Conservation (phyloP, 2,888 invertebrate species). For the Eilema depressum region DNA sequence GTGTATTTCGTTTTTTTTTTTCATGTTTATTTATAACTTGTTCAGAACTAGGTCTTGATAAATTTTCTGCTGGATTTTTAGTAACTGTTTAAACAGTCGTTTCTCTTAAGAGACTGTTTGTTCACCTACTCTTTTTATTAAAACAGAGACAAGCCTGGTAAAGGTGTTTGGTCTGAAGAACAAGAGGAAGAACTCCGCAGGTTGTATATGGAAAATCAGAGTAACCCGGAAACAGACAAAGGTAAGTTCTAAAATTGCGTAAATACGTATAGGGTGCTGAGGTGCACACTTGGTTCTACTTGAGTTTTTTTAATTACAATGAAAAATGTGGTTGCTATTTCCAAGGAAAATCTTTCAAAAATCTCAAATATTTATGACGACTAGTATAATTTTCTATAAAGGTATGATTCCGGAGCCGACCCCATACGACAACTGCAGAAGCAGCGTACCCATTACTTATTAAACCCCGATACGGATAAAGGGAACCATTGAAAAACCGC, state of each 20-base stretch:
- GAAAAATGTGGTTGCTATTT: neutral
- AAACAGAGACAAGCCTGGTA: slow-evolving; percentile 75
- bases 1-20: slow-evolving; percentile 27
- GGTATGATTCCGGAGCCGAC: too few relatives aligned
- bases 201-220: slow-evolving; percentile 94
- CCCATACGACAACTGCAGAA: too few relatives aligned
- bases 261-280: neutral
- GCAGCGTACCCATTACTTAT: too few relatives aligned
- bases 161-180: slow-evolving; percentile 92
- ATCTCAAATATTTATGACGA: too few relatives aligned
- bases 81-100: neutral
- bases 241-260: slow-evolving; percentile 75
- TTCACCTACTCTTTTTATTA: slow-evolving; percentile 6
- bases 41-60: slow-evolving; percentile 26
- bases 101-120: neutral
- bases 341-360: too few relatives aligned
- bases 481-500: too few relatives aligned
- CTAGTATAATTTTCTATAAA: too few relatives aligned
- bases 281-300: neutral
- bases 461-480: too few relatives aligned
- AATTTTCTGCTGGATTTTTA: slow-evolving; percentile 22
- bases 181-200: slow-evolving; percentile 94
- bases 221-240: slow-evolving; percentile 89
- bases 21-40: slow-evolving; percentile 38
- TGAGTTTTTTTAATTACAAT: neutral